Conservation (phyloP, 2,888 invertebrate genomes). For the Sussaba pulchella region DNA sequence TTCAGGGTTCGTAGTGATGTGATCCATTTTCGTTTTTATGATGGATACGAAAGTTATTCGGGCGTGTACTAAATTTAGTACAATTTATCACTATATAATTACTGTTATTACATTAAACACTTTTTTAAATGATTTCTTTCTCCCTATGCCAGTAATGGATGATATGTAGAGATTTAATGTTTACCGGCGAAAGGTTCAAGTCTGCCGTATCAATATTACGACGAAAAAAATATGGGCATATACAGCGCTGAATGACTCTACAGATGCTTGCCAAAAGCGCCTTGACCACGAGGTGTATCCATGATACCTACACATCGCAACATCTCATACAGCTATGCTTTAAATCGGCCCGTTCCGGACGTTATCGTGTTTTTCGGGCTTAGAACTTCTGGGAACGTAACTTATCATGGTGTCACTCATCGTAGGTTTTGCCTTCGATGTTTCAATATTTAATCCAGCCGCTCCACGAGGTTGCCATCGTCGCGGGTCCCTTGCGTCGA, state of each 20-base stretch:
- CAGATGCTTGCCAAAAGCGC: not conserved
- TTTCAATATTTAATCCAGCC: not conserved
- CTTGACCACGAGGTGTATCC: conserved; percentile 45
- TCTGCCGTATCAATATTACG: too few species aligned
- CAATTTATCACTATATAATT: too few species aligned
- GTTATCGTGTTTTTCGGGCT: not conserved
- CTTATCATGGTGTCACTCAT: conserved; percentile 3
- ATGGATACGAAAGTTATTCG: too few species aligned
- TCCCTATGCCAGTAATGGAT: too few species aligned
- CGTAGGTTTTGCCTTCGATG: conserved; percentile 1
- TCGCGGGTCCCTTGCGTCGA: conserved; percentile 14
- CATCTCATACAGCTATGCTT: not conserved
- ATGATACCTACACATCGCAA: conserved; percentile 5
- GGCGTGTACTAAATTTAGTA: too few species aligned
- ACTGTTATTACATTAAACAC: too few species aligned
- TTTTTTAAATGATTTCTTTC: too few species aligned
- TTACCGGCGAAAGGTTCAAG: too few species aligned
- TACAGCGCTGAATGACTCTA: not conserved
- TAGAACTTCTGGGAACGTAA: conserved; percentile 11
- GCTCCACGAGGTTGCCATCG: conserved; percentile 22
- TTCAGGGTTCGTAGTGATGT: too few species aligned
- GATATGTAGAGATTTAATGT: too few species aligned
- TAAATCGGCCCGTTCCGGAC: conserved; percentile 14
- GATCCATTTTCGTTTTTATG: too few species aligned
- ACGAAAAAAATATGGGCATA: not conserved